Evolutionary conservation across 2,797 vertebrate species (phyloP).

Genomic region (Monodelphis domestica): DNA sequence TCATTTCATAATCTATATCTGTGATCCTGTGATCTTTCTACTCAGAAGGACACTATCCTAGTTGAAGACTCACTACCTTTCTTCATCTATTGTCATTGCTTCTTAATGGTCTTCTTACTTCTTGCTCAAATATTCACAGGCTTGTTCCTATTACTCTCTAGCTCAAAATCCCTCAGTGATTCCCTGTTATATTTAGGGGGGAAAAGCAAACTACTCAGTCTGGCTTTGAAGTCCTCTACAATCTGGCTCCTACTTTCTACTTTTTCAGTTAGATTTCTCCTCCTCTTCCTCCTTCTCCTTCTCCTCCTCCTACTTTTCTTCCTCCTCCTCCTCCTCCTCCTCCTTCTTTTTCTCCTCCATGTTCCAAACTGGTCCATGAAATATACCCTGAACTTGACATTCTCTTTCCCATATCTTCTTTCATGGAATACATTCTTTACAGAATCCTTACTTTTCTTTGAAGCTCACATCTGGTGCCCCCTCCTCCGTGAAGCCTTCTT

Average conservation of each 20-base stretch:
- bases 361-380: not conserved
- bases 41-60: too few species aligned
- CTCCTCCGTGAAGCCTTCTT: not conserved
- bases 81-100: too few species aligned
- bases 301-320: not conserved
- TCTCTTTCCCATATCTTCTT: not conserved
- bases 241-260: not conserved
- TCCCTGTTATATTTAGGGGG: not conserved
- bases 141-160: too few species aligned
- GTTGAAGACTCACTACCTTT: too few species aligned
- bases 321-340: not conserved
- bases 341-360: not conserved
- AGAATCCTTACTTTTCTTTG: not conserved
- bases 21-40: too few species aligned
- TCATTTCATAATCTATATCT: too few species aligned
- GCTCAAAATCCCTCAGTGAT: not conserved
- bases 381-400: not conserved
- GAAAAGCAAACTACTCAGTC: not conserved
- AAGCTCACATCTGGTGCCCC: not conserved
- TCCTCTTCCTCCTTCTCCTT: too few species aligned
- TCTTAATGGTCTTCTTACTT: too few species aligned
- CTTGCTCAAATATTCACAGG: too few species aligned
- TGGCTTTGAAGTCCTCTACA: not conserved
- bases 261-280: not conserved
- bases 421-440: not conserved